These are phyloP conservation scores for Aradophagus sp. DNA, from an alignment of 1,140 invertebrate species.

Conservation along the genomic window DNA sequence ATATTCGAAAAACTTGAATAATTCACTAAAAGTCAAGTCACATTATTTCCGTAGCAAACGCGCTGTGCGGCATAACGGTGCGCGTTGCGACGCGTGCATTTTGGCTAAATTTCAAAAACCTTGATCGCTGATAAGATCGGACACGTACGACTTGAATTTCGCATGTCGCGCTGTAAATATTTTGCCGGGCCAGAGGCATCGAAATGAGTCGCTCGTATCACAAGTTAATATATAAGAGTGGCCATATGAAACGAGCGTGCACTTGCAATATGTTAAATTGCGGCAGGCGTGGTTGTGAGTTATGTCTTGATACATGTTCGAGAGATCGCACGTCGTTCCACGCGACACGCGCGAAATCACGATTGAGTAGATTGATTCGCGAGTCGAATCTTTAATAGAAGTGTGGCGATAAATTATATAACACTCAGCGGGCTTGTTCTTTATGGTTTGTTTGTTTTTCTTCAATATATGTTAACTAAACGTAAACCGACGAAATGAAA, in stretches of 20 bases:
- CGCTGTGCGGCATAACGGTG: conserved; percentile 36
- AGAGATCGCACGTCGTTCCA: conserved; percentile 53
- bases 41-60: conserved; percentile 7
- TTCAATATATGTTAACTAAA: too few relatives aligned
- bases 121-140: conserved; percentile 36
- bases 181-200: conserved; percentile 45
- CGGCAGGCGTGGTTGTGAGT: conserved; percentile 62
- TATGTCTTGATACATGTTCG: conserved; percentile 62
- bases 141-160: conserved; percentile 43
- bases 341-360: conserved; percentile 57
- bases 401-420: conserved; percentile 43
- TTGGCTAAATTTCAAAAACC: conserved; percentile 43
- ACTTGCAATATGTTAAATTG: conserved; percentile 62
- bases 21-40: too few relatives aligned
- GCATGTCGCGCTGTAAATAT: conserved; percentile 54
- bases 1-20: too few relatives aligned
- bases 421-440: conserved; percentile 26
- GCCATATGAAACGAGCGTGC: conserved; percentile 42
- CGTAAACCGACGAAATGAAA: too few relatives aligned
- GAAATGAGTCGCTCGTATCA: too few relatives aligned
- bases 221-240: too few relatives aligned
- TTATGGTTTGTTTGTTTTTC: conserved; percentile 31
- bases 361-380: conserved; percentile 55
- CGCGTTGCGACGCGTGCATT: too few relatives aligned
- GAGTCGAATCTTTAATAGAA: conserved; percentile 52